Conservation (phyloP, 2,113 vertebrate species). For the Solenodon paradoxus region DNA sequence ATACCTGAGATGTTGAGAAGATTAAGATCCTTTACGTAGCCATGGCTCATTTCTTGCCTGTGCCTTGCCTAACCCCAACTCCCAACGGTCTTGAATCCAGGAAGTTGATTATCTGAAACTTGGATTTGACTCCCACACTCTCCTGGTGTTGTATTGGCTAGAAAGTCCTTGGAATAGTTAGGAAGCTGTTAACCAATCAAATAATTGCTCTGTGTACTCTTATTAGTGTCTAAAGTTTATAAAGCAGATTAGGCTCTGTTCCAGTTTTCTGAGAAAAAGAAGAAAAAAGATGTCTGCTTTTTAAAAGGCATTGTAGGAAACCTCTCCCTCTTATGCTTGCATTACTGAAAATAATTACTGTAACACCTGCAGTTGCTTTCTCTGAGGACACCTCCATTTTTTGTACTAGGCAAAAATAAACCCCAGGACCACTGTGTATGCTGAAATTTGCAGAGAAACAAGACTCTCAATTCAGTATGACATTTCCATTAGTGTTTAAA, state of each 20-base stretch:
- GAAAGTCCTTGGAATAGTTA: neutral
- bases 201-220: neutral
- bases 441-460: neutral
- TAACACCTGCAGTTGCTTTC: conserved; percentile 37
- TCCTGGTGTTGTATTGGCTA: neutral
- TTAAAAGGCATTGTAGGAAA: conserved; percentile 29
- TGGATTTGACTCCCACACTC: neutral
- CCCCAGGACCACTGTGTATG: neutral
- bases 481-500: conserved; percentile 25
- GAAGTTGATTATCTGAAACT: conserved; percentile 23
- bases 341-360: conserved; percentile 45
- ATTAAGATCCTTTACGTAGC: neutral
- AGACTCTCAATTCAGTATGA: neutral
- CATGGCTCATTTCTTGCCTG: neutral
- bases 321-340: neutral
- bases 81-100: neutral
- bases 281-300: neutral
- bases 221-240: neutral
- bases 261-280: neutral
- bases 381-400: neutral
- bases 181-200: neutral
- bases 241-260: neutral
- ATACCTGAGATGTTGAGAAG: neutral
- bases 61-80: no score
- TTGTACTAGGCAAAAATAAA: conserved; percentile 39